Evolutionary conservation across 2,888 invertebrate species (phyloP).

Genomic region (Aporophyla lueneburgensis): DNA sequence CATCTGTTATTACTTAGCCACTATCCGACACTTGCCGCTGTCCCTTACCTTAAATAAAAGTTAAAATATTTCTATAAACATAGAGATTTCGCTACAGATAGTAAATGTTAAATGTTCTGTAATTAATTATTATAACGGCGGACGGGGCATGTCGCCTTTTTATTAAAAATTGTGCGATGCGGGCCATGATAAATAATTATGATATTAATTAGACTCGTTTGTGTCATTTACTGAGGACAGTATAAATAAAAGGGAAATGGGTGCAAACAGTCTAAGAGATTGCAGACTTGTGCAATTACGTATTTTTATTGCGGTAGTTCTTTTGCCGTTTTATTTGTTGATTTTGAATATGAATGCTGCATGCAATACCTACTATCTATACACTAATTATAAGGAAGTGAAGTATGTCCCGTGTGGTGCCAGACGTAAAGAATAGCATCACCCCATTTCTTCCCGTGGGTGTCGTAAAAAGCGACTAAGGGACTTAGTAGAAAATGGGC

Average conservation of each 20-base stretch:
- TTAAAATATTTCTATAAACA: not conserved
- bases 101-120: slow-evolving; percentile 20
- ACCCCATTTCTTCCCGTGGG: too few relatives aligned
- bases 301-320: slow-evolving; percentile 5
- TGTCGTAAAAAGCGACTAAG: too few relatives aligned
- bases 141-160: slow-evolving; percentile 23
- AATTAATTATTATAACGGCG: slow-evolving; percentile 38
- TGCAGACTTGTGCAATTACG: not conserved
- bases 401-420: too few relatives aligned
- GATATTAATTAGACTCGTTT: slow-evolving; percentile 28
- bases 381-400: too few relatives aligned
- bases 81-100: not conserved
- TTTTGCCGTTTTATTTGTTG: not conserved
- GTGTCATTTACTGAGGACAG: slow-evolving; percentile 10
- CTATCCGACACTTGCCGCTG: too few relatives aligned
- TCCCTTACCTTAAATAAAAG: not conserved
- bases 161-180: slow-evolving; percentile 38
- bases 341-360: not conserved
- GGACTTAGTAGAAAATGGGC: too few relatives aligned
- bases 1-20: too few relatives aligned
- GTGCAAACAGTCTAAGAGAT: slow-evolving; percentile 2
- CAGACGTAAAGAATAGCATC: too few relatives aligned
- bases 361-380: too few relatives aligned
- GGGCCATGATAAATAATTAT: slow-evolving; percentile 36
- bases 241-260: slow-evolving; percentile 24